These are phyloP conservation scores for Calidris pugnax DNA, from an alignment of 2,113 vertebrate species.

Conservation along the genomic window DNA sequence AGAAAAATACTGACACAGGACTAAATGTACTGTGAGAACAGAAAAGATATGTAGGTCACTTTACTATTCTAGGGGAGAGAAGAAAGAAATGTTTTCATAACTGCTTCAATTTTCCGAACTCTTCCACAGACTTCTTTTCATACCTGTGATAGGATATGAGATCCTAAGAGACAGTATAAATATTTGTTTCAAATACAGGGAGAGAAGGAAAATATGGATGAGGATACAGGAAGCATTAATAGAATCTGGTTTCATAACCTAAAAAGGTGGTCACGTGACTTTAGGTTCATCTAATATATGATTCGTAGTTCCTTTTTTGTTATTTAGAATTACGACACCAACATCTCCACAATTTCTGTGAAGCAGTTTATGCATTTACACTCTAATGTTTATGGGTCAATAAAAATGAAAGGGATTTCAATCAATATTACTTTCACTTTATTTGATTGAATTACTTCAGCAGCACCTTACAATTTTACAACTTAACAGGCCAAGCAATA, in stretches of 20 bases:
- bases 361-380: constrained; percentile 1
- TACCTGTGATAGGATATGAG: background rate
- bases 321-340: constrained; percentile 19
- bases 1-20: background rate
- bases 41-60: background rate
- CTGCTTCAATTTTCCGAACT: background rate
- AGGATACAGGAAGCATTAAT: background rate
- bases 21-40: background rate
- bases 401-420: constrained; percentile 60
- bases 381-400: constrained; percentile 51
- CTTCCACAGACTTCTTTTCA: background rate
- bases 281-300: background rate
- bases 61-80: background rate
- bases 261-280: background rate
- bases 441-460: constrained; percentile 61
- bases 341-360: background rate
- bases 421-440: constrained; percentile 66
- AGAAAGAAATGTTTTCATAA: background rate
- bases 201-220: background rate
- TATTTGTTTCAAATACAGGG: background rate
- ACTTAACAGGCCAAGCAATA: background rate
- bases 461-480: constrained; percentile 42
- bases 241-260: background rate
- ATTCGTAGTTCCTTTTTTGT: background rate
- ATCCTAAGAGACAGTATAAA: background rate